phyloP scores from a whole-genome alignment of 2,888 invertebrate species.

The Unio pictorum region DNA sequence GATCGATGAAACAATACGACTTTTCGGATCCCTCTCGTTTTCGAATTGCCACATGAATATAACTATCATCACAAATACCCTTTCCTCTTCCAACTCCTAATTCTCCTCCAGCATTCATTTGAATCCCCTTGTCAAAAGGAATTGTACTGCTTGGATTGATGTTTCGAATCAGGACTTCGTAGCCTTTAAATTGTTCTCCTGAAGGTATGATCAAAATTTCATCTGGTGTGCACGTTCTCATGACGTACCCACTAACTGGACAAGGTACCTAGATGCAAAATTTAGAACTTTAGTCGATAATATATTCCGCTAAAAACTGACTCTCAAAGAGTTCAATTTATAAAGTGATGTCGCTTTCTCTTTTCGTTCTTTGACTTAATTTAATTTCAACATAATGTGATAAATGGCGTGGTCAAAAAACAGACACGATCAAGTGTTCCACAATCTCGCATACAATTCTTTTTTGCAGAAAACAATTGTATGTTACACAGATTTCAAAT shows the following conservation, averaged over 20 bases:
- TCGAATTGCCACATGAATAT: conserved; percentile 43
- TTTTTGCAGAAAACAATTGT: too few relatives aligned
- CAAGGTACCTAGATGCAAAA: conserved; percentile 8
- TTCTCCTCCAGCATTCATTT: conserved; percentile 6
- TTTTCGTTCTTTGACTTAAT: too few relatives aligned
- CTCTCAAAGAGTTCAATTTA: too few relatives aligned
- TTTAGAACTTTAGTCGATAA: too few relatives aligned
- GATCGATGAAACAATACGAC: conserved; percentile 43
- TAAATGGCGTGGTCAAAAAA: too few relatives aligned
- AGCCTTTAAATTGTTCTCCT: conserved; percentile 26
- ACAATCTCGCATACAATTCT: too few relatives aligned
- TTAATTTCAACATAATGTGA: too few relatives aligned
- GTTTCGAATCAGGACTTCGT: conserved; percentile 46
- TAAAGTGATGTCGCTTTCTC: too few relatives aligned
- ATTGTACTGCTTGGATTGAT: conserved; percentile 16
- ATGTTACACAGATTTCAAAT: too few relatives aligned
- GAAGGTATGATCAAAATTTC: conserved; percentile 32
- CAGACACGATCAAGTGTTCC: too few relatives aligned
- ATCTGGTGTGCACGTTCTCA: conserved; percentile 4
- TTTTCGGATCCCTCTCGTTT: conserved; percentile 10
- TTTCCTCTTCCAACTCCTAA: conserved; percentile 16
- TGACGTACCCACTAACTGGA: conserved; percentile 26
- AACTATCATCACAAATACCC: conserved; percentile 22
- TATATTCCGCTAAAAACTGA: too few relatives aligned
- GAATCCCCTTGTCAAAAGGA: conserved; percentile 6